Conservation (phyloP, 92 coral and sea anemone species). For the Desmophyllum pertusum region DNA sequence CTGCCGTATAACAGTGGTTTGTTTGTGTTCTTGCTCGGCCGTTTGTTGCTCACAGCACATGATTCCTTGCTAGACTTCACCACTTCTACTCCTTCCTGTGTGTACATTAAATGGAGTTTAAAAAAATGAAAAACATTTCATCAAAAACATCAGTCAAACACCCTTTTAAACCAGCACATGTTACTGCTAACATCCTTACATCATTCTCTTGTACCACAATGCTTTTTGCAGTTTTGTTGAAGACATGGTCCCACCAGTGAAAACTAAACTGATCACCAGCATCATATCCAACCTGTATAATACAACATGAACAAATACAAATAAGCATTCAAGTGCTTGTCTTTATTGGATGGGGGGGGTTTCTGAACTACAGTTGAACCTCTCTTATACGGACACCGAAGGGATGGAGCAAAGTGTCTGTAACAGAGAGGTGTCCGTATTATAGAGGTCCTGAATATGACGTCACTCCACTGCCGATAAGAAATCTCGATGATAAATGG, state of each 20-base stretch:
- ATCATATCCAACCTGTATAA: slow-evolving; percentile 87
- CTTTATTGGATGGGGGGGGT: no score
- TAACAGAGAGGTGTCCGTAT: no score
- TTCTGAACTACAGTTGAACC: no score
- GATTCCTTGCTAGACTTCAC: slow-evolving; percentile 58
- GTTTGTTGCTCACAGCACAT: slow-evolving; percentile 73
- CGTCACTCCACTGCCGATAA: no score
- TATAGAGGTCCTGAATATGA: no score
- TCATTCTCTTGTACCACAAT: slow-evolving; percentile 83
- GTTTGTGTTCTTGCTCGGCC: slow-evolving; percentile 76
- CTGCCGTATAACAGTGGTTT: slow-evolving; percentile 87
- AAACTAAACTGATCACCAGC: slow-evolving; percentile 89
- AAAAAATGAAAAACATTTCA: no score
- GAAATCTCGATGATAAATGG: no score
- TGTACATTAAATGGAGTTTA: not conserved
- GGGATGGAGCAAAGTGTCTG: no score
- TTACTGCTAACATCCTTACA: slow-evolving; percentile 40
- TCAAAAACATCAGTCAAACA: no score
- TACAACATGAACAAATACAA: not conserved
- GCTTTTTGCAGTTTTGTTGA: slow-evolving; percentile 92
- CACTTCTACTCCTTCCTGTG: slow-evolving; percentile 80
- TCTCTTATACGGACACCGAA: no score
- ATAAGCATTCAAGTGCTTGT: no score
- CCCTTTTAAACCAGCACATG: no score
- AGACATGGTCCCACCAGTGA: slow-evolving; percentile 99